Evolutionary conservation across 1,140 invertebrate genomes (phyloP).

Genomic region (Drosophila asahinai): DNA sequence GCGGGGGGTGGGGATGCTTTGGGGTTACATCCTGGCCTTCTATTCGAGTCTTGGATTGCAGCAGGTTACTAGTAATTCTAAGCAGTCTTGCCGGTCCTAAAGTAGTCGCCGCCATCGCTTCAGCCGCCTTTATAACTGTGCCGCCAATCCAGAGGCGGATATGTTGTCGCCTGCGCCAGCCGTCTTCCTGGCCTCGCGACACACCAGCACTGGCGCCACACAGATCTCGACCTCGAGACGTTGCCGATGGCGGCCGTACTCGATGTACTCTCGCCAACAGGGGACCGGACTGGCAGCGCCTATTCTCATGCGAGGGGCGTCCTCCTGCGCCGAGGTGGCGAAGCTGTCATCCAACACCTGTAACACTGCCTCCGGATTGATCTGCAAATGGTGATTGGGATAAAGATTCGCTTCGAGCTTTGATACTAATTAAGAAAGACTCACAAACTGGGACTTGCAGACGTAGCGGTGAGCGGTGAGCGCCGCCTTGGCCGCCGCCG

Average conservation of each 20-base stretch:
- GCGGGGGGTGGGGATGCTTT: slow-evolving; percentile 53
- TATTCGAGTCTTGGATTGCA: slow-evolving; percentile 64
- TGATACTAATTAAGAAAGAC: slow-evolving; percentile 14
- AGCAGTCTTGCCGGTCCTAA: slow-evolving; percentile 62
- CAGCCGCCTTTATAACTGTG: slow-evolving; percentile 87
- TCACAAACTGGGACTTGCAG: slow-evolving; percentile 90
- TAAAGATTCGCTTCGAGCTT: background rate
- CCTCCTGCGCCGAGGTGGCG: slow-evolving; percentile 87
- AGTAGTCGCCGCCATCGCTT: background rate
- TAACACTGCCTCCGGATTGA: slow-evolving; percentile 90
- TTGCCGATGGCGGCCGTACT: slow-evolving; percentile 76
- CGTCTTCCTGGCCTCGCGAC: slow-evolving; percentile 92
- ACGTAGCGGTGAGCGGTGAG: slow-evolving; percentile 94
- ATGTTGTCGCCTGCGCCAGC: slow-evolving; percentile 96
- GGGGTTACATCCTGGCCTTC: slow-evolving; percentile 33
- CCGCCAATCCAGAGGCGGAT: slow-evolving; percentile 92
- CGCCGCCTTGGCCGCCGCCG: slow-evolving; percentile 93
- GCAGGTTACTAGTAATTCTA: slow-evolving; percentile 58
- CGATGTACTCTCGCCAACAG: slow-evolving; percentile 91
- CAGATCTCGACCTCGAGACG: slow-evolving; percentile 89
- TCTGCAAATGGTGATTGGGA: slow-evolving; percentile 74
- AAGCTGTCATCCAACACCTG: slow-evolving; percentile 95
- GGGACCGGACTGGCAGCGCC: slow-evolving; percentile 91
- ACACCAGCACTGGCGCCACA: slow-evolving; percentile 94
- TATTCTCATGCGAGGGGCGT: slow-evolving; percentile 87